Percentiles rank a stretch among this genome's conserved stretches.
Conservation (phyloP, 2,113 vertebrate species). For the Rhineura floridana region DNA sequence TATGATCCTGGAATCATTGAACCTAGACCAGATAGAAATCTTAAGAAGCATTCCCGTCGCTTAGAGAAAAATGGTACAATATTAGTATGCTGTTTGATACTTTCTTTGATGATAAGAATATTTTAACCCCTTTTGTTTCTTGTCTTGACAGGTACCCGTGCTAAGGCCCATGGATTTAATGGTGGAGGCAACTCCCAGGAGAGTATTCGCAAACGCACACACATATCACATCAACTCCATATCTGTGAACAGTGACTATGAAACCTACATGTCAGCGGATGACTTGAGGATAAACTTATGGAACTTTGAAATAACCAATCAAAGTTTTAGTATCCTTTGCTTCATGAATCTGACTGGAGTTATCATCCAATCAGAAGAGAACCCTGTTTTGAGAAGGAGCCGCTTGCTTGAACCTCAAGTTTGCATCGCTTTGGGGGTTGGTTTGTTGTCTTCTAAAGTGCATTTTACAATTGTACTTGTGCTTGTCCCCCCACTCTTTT, state of each 20-base stretch:
- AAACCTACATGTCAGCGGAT: conserved; percentile 96
- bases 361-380: conserved; percentile 11
- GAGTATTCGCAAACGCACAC: conserved; percentile 93
- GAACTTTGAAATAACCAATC: conserved; percentile 97
- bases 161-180: conserved; percentile 96
- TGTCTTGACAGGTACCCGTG: conserved; percentile 83
- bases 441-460: not conserved
- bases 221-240: conserved; percentile 99
- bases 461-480: not conserved
- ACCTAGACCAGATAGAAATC: not conserved
- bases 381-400: not conserved
- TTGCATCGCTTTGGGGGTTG: conserved; percentile 4
- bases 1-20: not conserved
- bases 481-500: not conserved
- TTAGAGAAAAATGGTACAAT: not conserved
- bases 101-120: not conserved
- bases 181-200: conserved; percentile 92
- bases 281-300: conserved; percentile 96
- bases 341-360: conserved; percentile 11
- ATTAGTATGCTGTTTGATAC: not conserved
- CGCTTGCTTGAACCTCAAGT: not conserved
- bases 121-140: conserved; percentile 38
- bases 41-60: not conserved
- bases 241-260: conserved; percentile 96
- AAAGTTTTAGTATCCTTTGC: conserved; percentile 97